Percentiles rank a stretch among this genome's conserved stretches.
Evolutionary conservation across 2,113 vertebrate genomes (phyloP).

Genomic region (Asarcornis scutulata): DNA sequence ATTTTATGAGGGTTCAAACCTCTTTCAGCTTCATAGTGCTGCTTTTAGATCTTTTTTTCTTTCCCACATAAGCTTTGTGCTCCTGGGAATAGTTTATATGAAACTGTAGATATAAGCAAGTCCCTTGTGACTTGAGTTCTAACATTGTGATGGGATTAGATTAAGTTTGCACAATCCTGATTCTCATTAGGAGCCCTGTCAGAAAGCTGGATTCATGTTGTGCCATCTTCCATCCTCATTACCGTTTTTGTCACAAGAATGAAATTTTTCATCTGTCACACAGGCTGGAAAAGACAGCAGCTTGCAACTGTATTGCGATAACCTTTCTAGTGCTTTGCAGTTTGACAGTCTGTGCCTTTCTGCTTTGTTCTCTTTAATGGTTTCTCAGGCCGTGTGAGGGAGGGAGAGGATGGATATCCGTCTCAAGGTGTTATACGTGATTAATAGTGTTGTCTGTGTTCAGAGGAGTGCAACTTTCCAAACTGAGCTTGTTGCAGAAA

Average conservation of each 20-base stretch:
- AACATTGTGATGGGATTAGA: neutral
- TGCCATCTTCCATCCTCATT: slow-evolving; percentile 41
- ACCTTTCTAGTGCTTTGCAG: slow-evolving; percentile 2
- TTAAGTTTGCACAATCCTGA: neutral
- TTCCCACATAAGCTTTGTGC: neutral
- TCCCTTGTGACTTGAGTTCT: neutral
- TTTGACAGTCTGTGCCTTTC: slow-evolving; percentile 45
- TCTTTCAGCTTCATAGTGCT: neutral
- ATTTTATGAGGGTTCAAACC: neutral
- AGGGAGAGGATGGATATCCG: neutral
- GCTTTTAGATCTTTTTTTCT: neutral
- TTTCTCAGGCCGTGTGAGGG: neutral
- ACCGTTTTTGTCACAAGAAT: slow-evolving; percentile 26
- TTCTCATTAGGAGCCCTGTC: slow-evolving; percentile 32
- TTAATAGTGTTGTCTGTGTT: slow-evolving; percentile 6
- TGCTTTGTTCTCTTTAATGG: slow-evolving; percentile 29
- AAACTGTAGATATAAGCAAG: neutral
- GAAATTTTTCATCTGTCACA: slow-evolving; percentile 56
- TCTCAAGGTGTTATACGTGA: neutral
- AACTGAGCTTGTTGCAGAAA: neutral
- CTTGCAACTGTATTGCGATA: neutral
- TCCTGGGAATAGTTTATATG: neutral
- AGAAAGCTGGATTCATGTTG: slow-evolving; percentile 38
- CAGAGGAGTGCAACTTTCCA: neutral
- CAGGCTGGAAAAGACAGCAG: slow-evolving; percentile 38